Conservation (phyloP, 2,797 vertebrate species). For the Australoheros facetus region DNA sequence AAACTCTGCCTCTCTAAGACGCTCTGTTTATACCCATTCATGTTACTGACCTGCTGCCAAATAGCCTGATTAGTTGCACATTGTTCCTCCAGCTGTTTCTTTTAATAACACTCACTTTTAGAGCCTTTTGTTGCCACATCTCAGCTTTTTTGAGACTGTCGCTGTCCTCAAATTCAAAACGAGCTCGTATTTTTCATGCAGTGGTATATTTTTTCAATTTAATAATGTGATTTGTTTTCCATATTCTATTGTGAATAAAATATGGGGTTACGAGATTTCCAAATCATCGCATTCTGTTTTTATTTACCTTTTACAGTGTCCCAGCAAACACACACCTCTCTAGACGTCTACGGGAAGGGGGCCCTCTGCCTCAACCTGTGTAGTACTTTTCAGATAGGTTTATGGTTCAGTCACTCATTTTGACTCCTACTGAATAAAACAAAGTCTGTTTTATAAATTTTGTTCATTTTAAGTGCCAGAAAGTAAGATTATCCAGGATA, state of each 20-base stretch:
- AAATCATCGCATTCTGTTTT: rapidly evolving
- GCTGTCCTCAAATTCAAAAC: background rate
- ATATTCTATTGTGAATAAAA: background rate
- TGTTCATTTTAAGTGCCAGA: no score
- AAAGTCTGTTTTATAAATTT: no score
- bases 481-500: no score
- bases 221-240: background rate
- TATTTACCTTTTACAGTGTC: no score
- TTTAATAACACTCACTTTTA: background rate
- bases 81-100: background rate
- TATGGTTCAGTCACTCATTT: no score
- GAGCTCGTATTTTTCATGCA: rapidly evolving
- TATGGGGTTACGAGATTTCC: background rate
- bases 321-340: no score
- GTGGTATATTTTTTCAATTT: no score
- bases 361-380: no score
- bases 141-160: background rate
- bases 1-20: background rate
- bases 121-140: no score
- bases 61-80: background rate
- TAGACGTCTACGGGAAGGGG: no score
- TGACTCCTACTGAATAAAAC: no score
- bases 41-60: background rate
- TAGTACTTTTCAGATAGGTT: no score
- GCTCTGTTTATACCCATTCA: background rate